phyloP scores from a whole-genome alignment of 2,113 vertebrate genomes.

The Narcine bancroftii region DNA sequence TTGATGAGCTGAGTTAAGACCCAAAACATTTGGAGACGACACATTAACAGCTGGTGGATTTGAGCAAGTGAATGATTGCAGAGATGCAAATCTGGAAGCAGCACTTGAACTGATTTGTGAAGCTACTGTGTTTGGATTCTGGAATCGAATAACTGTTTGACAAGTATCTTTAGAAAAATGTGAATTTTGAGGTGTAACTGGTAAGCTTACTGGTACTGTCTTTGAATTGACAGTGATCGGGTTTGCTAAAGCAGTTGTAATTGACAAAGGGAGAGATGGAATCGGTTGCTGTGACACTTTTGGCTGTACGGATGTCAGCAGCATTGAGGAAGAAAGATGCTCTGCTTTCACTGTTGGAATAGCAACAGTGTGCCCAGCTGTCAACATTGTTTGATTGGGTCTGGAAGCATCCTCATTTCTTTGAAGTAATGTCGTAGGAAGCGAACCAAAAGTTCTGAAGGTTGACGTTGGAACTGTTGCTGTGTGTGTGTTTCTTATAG shows the following conservation, averaged over 20 bases:
- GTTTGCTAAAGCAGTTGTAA: conserved; percentile 53
- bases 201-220: conserved; percentile 45
- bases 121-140: conserved; percentile 50
- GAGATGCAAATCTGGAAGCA: conserved; percentile 49
- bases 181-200: conserved; percentile 44
- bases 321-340: conserved; percentile 70
- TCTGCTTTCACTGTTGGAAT: conserved; percentile 73
- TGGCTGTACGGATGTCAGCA: conserved; percentile 63
- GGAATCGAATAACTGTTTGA: conserved; percentile 50
- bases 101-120: conserved; percentile 48
- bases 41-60: conserved; percentile 50
- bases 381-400: conserved; percentile 48
- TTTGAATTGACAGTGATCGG: conserved; percentile 45
- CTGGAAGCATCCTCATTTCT: conserved; percentile 46
- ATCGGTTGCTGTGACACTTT: conserved; percentile 49
- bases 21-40: conserved; percentile 39
- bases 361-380: conserved; percentile 51
- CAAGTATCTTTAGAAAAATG: conserved; percentile 53
- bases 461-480: conserved; percentile 46
- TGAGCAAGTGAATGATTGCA: conserved; percentile 44
- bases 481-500: conserved; percentile 47
- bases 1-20: background rate
- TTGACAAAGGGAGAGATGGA: conserved; percentile 56
- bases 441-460: conserved; percentile 43
- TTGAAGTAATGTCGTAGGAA: conserved; percentile 47